These are phyloP conservation scores for Erpetoichthys calabaricus DNA, from an alignment of 2,797 vertebrate species.

Conservation along the genomic window DNA sequence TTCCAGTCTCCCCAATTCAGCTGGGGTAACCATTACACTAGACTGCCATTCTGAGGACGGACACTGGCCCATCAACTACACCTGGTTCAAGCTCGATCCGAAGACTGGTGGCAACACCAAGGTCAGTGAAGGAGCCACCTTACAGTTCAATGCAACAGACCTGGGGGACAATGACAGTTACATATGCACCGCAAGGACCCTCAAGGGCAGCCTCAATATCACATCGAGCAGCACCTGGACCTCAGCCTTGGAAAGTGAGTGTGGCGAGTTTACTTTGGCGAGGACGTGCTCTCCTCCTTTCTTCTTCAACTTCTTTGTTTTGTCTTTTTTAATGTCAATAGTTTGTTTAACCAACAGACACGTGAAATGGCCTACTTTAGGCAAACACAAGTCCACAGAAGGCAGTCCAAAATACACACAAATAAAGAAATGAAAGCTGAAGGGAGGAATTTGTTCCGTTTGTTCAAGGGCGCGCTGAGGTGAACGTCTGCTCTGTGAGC, in stretches of 20 bases:
- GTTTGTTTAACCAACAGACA: too few species aligned
- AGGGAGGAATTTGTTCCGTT: too few species aligned
- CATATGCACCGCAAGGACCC: neutral
- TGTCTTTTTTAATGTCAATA: too few species aligned
- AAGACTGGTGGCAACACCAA: neutral
- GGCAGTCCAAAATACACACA: too few species aligned
- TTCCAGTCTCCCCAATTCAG: neutral
- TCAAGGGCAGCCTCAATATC: neutral
- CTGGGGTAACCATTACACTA: neutral
- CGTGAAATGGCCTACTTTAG: too few species aligned
- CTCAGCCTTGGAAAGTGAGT: constrained; percentile 3
- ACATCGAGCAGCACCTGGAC: neutral
- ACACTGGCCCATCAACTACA: constrained; percentile 4
- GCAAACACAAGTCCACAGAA: too few species aligned
- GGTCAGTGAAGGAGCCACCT: neutral
- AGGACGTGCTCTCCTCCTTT: too few species aligned
- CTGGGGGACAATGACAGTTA: neutral
- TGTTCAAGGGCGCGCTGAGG: too few species aligned
- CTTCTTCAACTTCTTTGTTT: too few species aligned
- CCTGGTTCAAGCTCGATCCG: constrained; percentile 1
- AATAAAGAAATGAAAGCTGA: too few species aligned
- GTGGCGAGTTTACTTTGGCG: too few species aligned
- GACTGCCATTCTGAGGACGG: neutral
- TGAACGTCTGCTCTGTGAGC: too few species aligned
- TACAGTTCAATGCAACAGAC: neutral